Percentiles rank a stretch among this genome's conserved stretches.
Evolutionary conservation across 2,797 vertebrate species (phyloP).

Genomic region (Trachurus trachurus): DNA sequence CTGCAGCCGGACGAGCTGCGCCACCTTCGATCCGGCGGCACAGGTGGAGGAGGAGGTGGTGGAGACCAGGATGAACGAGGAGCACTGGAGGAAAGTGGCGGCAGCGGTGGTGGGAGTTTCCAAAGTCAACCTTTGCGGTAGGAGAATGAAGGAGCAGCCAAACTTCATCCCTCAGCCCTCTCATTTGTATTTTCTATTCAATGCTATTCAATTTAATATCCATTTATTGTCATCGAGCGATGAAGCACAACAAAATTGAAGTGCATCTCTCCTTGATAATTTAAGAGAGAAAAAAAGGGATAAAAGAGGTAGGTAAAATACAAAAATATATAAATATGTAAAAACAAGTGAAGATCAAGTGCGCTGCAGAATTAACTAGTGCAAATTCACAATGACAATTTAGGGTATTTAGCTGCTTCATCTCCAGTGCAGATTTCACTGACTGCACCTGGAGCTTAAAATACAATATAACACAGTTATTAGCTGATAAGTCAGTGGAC

Average conservation of each 20-base stretch:
- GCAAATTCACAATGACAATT: no score
- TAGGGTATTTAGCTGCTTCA: background rate
- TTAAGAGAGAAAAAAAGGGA: no score
- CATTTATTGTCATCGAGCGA: no score
- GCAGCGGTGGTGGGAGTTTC: constrained; percentile 64
- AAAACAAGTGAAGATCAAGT: no score
- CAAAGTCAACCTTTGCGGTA: constrained; percentile 91
- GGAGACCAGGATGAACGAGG: constrained; percentile 74
- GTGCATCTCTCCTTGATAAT: no score
- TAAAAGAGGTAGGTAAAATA: no score
- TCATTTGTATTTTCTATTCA: no score
- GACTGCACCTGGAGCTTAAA: background rate
- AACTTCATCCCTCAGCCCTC: background rate
- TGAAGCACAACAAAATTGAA: no score
- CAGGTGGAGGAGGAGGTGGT: constrained; percentile 55
- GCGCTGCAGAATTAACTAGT: no score
- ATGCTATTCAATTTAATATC: no score
- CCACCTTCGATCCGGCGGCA: constrained; percentile 85
- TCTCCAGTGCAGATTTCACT: background rate
- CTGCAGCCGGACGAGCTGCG: constrained; percentile 92
- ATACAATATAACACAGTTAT: background rate
- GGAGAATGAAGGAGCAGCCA: constrained; percentile 58
- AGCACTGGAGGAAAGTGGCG: constrained; percentile 77
- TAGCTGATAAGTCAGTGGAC: background rate
- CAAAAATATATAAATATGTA: no score